Base-by-base conservation (phyloP, 92 coral and sea anemone genomes). In the Anthopleura xanthogrammica region DNA sequence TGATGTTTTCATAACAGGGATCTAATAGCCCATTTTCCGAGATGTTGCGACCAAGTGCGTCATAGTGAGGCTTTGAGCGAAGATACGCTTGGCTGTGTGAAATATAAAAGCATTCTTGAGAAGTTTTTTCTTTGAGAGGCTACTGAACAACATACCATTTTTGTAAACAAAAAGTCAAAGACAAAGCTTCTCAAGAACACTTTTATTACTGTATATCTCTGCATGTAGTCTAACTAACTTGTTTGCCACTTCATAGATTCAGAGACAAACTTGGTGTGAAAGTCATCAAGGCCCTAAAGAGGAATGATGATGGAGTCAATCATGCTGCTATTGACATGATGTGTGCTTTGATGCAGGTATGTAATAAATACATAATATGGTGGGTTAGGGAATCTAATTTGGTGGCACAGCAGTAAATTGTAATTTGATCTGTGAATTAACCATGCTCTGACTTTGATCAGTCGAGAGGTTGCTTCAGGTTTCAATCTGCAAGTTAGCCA, bases 331-430 rank as follows among this genome's bases (percentile, higher is more conserved):
- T 94, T 60, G 99, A 96, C 78, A 92, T 92, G 93, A 83, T 96
- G 85, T 96, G 99, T 89, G 98, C 99, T 4, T 83, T 96, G 36
- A 96, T 96, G 99, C 99, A 96, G 98, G 98, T 95, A 66, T 3
- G 17, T 8, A 29, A 46, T 76, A 46, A 29, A 46, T 76, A 46
- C 79, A 46, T 11, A 54, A 54, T 54, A 54, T 54, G 50, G 9
- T 46, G 50, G 3, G 3, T 46, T 5, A 46, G 50, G 50, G 50
- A 46, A 46, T 46, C 50, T 6, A 46, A 6, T n/a, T n/a, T n/a
- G 50, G 50, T 5, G 50, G 9, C 50, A 46, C 3, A 46, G 50
- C 50, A 46, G 50, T 46, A 46, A 46, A 46, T 46, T 46, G 7
- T 9, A 46, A 46, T 46, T 46, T 9, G 9, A 5, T 46, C 50